Base-by-base conservation (phyloP, 2,888 invertebrate genomes). In the Drosophila fulvimacula region DNA sequence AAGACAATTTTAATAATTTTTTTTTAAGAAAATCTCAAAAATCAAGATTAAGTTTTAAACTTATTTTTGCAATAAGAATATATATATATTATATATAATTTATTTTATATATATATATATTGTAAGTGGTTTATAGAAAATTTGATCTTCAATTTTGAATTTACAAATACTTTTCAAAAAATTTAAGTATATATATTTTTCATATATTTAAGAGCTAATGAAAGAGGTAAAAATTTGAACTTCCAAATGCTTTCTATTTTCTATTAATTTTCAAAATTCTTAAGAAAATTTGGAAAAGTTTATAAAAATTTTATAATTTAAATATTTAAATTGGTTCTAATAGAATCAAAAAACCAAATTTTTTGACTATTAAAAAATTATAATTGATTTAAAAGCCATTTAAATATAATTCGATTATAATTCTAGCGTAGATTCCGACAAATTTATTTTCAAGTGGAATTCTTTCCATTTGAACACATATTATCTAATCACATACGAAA, bases 401-500 rank as follows among this genome's bases (percentile, higher is more conserved):
- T 10, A 5, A n/a, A 36, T 17, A 44, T 36, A 32, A 42, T 56
- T 11, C 21, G 10, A 42, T 42, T 11, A 32, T 42, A 19, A 56
- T 34, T 41, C 10, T 9, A 11, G 10, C 42, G 42, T 6, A 55
- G 7, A 19, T 32, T 2, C 9, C 6, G 44, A 46, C 5, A 30
- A 27, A 9, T 19, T 6, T 32, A 9, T 55, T 32, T 21, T 21
- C 4, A 41, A 32, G 10, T 10, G 5, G 0, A 52, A 36, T 27
- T 52, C 36, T 39, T 53, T 17, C 6, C 6, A 34, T 49, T 39
- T 44, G 19, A 11, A 17, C 17, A 44, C 9, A 39, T 24, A 42
- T 42, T n/a, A 21, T 60, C 13, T 41, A 39, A 55, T 55, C 10
- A 17, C 55, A 30, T 5, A 1, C 9, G 38, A 34, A 67, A 49